Evolutionary conservation across 1,140 invertebrate species (phyloP).

Genomic region (Phymorhynchus buccinoides): DNA sequence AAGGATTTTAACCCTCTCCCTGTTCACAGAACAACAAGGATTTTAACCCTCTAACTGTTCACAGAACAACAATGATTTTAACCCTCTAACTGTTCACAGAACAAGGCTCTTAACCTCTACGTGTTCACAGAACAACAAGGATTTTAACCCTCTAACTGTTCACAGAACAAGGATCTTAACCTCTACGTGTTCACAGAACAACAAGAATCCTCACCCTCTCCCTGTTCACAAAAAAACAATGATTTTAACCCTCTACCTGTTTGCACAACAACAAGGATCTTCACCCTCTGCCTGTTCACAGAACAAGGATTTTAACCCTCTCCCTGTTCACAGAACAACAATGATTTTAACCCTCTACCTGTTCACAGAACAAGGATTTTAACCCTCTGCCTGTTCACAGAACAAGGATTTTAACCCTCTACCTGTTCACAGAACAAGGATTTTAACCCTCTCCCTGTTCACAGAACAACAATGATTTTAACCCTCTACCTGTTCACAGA

Average conservation of each 20-base stretch:
- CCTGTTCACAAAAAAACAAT: too few species aligned
- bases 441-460: constrained; percentile 40
- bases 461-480: background rate
- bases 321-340: constrained; percentile 30
- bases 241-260: constrained; percentile 49
- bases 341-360: constrained; percentile 44
- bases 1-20: too few species aligned
- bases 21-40: too few species aligned
- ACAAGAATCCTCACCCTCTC: too few species aligned
- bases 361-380: background rate
- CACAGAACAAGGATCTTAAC: too few species aligned
- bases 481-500: constrained; percentile 42
- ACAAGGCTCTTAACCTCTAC: too few species aligned
- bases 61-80: too few species aligned
- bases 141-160: too few species aligned
- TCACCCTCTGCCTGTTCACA: constrained; percentile 45
- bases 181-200: too few species aligned
- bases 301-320: constrained; percentile 15
- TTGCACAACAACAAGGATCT: constrained; percentile 26
- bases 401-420: constrained; percentile 16
- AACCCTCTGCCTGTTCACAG: constrained; percentile 38
- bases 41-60: too few species aligned
- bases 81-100: too few species aligned
- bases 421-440: constrained; percentile 31
- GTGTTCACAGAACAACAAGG: too few species aligned